These are phyloP conservation scores for Idaea dimidiata DNA, from an alignment of 2,888 invertebrate species.

Conservation along the genomic window DNA sequence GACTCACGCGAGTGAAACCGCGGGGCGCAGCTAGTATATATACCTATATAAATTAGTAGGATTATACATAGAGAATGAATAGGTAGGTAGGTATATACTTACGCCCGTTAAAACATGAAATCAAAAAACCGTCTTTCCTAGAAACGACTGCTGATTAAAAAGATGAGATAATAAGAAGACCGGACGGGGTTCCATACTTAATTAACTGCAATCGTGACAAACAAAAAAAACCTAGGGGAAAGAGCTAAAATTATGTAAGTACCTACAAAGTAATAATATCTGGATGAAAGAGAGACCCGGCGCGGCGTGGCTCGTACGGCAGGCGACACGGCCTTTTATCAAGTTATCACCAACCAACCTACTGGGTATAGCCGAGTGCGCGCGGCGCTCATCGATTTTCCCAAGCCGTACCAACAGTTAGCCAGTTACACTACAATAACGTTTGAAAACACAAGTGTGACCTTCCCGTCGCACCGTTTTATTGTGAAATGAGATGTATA, in stretches of 20 bases:
- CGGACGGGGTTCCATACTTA: no score
- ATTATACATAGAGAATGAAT: no score
- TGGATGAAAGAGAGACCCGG: neutral
- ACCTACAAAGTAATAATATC: neutral
- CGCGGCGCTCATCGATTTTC: conserved; percentile 76
- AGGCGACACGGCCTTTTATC: neutral
- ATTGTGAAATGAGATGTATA: conserved; percentile 55
- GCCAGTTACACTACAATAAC: conserved; percentile 68
- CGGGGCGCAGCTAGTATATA: no score
- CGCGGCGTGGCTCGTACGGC: neutral
- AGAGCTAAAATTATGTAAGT: neutral
- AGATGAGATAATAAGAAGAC: no score
- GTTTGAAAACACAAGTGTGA: conserved; percentile 46
- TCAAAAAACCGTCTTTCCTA: no score
- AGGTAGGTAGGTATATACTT: neutral
- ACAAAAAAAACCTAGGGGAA: no score
- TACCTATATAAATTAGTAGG: no score
- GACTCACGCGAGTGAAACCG: no score
- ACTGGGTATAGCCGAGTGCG: conserved; percentile 43
- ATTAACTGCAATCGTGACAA: no score
- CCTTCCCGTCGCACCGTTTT: conserved; percentile 32
- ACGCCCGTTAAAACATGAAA: neutral
- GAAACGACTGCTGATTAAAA: no score
- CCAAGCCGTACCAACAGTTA: conserved; percentile 66
- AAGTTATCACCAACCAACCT: neutral